phyloP scores from a whole-genome alignment of 1,140 invertebrate genomes.

The Brachionus angularis region DNA sequence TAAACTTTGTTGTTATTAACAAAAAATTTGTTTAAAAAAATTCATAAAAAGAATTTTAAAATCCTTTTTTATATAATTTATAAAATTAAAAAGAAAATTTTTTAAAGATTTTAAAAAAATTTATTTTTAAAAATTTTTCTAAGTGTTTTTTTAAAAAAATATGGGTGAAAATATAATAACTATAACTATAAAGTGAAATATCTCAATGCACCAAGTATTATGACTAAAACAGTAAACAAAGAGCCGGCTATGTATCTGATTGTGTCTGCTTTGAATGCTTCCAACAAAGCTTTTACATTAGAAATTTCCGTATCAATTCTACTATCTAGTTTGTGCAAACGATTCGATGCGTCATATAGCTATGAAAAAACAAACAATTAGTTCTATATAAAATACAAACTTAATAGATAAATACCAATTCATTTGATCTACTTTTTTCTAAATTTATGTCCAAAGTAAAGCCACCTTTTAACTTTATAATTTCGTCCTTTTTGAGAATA shows the following conservation, averaged over 20 bases:
- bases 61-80: constrained; percentile 1
- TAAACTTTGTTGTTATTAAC: no score
- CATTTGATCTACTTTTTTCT: constrained; percentile 53
- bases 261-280: constrained; percentile 30
- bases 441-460: constrained; percentile 57
- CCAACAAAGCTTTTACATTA: constrained; percentile 47
- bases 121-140: no score
- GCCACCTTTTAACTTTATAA: constrained; percentile 52
- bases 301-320: constrained; percentile 56
- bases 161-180: no score
- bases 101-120: background rate
- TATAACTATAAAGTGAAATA: constrained; percentile 33
- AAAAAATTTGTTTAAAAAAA: no score
- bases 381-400: background rate
- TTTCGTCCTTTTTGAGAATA: constrained; percentile 50
- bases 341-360: constrained; percentile 52
- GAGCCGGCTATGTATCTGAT: constrained; percentile 38
- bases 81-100: background rate
- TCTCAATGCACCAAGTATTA: constrained; percentile 34
- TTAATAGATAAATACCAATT: constrained; percentile 49
- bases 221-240: constrained; percentile 28
- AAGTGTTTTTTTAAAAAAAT: no score
- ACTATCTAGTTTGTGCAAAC: constrained; percentile 51
- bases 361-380: constrained; percentile 42
- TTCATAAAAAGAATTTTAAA: constrained; percentile 15